Evolutionary conservation across 2,888 invertebrate species (phyloP).

Genomic region (Drosophila mimetica): DNA sequence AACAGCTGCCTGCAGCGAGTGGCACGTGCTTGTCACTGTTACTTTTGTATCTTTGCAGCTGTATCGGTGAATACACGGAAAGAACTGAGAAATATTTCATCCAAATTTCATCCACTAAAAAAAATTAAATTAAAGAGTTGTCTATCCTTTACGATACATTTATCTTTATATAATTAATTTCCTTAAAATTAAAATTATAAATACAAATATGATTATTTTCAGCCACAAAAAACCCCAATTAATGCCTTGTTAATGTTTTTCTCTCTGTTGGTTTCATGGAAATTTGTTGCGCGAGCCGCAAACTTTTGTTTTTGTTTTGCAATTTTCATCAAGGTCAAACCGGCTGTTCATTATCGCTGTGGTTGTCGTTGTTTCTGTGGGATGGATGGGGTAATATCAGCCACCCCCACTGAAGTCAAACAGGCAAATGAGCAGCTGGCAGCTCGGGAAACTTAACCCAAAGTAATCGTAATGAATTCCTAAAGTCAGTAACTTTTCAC

Average conservation of each 20-base stretch:
- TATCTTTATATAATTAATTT: too few species aligned
- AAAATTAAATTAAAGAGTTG: too few species aligned
- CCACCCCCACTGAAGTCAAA: constrained; percentile 23
- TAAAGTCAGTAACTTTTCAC: background rate
- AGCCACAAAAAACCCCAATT: background rate
- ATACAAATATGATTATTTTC: background rate
- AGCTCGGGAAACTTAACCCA: constrained; percentile 2
- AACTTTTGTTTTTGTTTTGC: constrained; percentile 44
- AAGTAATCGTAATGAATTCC: background rate
- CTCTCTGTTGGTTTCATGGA: constrained; percentile 36
- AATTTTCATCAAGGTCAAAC: constrained; percentile 62
- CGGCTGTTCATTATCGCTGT: constrained; percentile 64
- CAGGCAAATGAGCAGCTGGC: constrained; percentile 6
- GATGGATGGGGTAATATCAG: constrained; percentile 5
- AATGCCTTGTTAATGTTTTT: constrained; percentile 2
- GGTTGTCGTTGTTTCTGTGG: constrained; percentile 23
- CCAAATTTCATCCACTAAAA: too few species aligned
- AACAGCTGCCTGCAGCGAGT: constrained; percentile 28
- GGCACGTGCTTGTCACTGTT: constrained; percentile 43
- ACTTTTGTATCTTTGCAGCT: constrained; percentile 20
- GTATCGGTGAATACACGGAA: constrained; percentile 14
- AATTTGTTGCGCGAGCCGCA: constrained; percentile 43
- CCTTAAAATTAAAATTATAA: too few species aligned
- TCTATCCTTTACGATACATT: too few species aligned
- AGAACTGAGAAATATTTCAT: background rate